Percentiles rank a stretch among this genome's conserved stretches.
Conservation (phyloP, 1,140 invertebrate genomes). For the Maniola jurtina region DNA sequence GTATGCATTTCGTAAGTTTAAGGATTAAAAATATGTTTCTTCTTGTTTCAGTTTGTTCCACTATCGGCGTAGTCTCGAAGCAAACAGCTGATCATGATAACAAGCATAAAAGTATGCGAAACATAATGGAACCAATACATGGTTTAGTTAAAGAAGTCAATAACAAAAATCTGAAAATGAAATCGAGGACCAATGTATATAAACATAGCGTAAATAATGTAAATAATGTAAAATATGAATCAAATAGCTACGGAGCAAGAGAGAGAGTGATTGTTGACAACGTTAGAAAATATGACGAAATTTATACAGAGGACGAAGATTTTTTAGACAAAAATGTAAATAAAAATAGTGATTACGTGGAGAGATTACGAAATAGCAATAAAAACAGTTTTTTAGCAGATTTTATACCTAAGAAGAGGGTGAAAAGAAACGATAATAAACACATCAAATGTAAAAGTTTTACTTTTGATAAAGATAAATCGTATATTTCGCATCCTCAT, state of each 20-base stretch:
- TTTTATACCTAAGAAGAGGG: conserved; percentile 36
- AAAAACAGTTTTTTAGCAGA: conserved; percentile 25
- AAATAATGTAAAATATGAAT: conserved; percentile 27
- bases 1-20: too few species aligned
- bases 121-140: conserved; percentile 24
- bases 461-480: conserved; percentile 41
- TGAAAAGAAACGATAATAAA: conserved; percentile 51
- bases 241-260: conserved; percentile 14
- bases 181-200: conserved; percentile 46
- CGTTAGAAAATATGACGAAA: conserved; percentile 38
- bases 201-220: conserved; percentile 23
- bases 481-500: conserved; percentile 53
- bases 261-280: conserved; percentile 12
- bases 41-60: conserved; percentile 58
- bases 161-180: conserved; percentile 33
- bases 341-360: conserved; percentile 40
- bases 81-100: conserved; percentile 48
- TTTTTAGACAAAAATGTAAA: conserved; percentile 42
- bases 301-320: conserved; percentile 43
- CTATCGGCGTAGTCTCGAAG: conserved; percentile 36
- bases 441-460: conserved; percentile 49
- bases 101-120: conserved; percentile 22
- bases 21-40: neutral
- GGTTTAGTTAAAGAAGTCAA: conserved; percentile 29
- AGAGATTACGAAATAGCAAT: conserved; percentile 29